Conservation (phyloP, 2,888 invertebrate species). For the Philhelius pedissequus region DNA sequence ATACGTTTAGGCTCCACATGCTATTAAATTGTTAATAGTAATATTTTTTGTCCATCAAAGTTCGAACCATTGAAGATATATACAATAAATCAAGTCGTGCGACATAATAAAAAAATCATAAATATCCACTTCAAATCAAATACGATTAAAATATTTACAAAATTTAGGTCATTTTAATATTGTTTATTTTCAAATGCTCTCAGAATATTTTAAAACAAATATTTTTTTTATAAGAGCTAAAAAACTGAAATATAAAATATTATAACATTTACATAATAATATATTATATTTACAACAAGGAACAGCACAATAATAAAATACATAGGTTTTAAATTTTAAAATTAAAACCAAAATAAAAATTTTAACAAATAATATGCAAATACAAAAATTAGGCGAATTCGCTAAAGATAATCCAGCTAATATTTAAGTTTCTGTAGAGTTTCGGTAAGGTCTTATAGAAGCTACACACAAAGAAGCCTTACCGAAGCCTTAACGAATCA, state of each 20-base stretch:
- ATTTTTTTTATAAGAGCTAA: not conserved
- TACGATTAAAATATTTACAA: not conserved
- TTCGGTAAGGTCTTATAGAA: too few species aligned
- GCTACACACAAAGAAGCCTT: too few species aligned
- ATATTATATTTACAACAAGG: not conserved
- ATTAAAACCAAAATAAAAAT: not conserved
- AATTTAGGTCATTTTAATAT: not conserved
- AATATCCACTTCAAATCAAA: not conserved
- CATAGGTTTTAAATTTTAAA: not conserved
- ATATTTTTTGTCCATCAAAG: not conserved
- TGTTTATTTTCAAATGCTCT: not conserved
- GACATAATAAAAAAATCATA: not conserved
- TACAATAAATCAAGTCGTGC: not conserved
- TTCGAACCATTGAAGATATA: not conserved
- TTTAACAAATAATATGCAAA: too few species aligned
- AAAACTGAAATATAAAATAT: not conserved
- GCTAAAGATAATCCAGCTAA: too few species aligned
- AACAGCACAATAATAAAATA: not conserved
- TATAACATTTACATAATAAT: not conserved
- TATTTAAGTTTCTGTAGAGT: too few species aligned
- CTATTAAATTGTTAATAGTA: not conserved
- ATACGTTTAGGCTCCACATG: constrained; percentile 9
- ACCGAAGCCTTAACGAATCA: too few species aligned
- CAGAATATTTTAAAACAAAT: constrained; percentile 39
- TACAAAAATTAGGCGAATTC: not conserved